Percentiles rank a stretch among this genome's conserved stretches.
Conservation (phyloP, 2,888 invertebrate genomes). For the Halocaridina rubra region DNA sequence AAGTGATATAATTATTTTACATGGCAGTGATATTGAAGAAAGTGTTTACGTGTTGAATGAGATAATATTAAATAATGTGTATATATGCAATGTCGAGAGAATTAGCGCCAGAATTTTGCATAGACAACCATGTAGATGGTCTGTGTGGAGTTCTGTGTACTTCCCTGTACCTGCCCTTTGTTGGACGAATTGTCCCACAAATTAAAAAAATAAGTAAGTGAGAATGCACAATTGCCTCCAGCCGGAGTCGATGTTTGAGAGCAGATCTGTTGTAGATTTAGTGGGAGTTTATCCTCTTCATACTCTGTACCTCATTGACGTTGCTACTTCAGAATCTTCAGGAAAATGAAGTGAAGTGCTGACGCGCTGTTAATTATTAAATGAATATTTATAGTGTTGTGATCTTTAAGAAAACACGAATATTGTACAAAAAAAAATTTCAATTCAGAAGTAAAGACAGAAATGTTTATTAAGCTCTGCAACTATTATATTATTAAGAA, state of each 20-base stretch:
- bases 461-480: no score
- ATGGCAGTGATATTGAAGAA: no score
- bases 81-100: no score
- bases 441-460: no score
- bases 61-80: no score
- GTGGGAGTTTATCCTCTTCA: background rate
- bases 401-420: constrained; percentile 47
- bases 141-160: background rate
- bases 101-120: no score
- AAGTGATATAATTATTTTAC: no score
- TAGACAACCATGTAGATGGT: background rate
- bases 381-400: constrained; percentile 11
- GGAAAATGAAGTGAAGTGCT: constrained; percentile 38
- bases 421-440: constrained; percentile 50
- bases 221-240: background rate
- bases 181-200: background rate
- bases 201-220: no score
- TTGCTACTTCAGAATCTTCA: no score
- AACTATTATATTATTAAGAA: no score
- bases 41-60: no score
- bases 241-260: background rate
- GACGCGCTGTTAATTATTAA: constrained; percentile 17
- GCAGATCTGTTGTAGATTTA: background rate
- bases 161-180: background rate
- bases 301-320: constrained; percentile 43